A percentile compares a stretch with the other conserved stretches of the same genome.
Evolutionary conservation across 2,113 vertebrate species (phyloP).

Genomic region (Nothoprocta perdicaria): DNA sequence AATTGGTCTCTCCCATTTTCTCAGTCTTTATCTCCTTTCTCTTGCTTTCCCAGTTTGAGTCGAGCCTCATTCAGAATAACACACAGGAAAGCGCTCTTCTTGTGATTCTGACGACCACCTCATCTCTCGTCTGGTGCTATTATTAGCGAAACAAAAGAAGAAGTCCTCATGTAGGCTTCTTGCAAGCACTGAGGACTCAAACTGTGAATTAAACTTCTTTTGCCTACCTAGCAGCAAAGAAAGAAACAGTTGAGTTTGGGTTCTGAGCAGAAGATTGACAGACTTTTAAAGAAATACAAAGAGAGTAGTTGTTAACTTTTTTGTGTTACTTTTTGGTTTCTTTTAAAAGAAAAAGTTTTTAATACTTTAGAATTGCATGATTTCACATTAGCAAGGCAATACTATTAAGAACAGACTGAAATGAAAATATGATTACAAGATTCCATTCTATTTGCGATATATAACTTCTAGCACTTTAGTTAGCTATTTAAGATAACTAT

Average conservation of each 20-base stretch:
- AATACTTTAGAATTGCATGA: not conserved
- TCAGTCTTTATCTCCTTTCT: slow-evolving; percentile 9
- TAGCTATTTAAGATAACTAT: not conserved
- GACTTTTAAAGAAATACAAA: not conserved
- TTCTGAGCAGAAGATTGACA: not conserved
- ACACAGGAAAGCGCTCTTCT: not conserved
- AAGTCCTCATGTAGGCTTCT: not conserved
- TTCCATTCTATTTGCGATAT: not conserved
- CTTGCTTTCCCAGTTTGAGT: not conserved
- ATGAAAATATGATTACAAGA: not conserved
- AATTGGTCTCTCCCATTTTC: slow-evolving; percentile 25
- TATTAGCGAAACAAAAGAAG: not conserved
- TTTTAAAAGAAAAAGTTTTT: not conserved
- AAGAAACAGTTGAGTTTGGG: not conserved
- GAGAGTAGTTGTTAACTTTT: not conserved
- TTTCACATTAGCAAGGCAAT: not conserved
- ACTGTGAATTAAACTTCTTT: not conserved
- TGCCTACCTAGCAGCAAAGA: not conserved
- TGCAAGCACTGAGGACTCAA: not conserved
- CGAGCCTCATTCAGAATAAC: not conserved
- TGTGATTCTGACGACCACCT: not conserved
- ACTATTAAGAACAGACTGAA: not conserved
- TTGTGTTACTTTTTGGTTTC: not conserved
- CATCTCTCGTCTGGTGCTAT: fast-evolving
- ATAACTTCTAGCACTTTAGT: not conserved